A percentile compares a stretch with the other conserved stretches of the same genome.
These are phyloP conservation scores for Hermaeophaga mercurialis DNA, from an alignment of 2,888 invertebrate genomes.

Conservation along the genomic window DNA sequence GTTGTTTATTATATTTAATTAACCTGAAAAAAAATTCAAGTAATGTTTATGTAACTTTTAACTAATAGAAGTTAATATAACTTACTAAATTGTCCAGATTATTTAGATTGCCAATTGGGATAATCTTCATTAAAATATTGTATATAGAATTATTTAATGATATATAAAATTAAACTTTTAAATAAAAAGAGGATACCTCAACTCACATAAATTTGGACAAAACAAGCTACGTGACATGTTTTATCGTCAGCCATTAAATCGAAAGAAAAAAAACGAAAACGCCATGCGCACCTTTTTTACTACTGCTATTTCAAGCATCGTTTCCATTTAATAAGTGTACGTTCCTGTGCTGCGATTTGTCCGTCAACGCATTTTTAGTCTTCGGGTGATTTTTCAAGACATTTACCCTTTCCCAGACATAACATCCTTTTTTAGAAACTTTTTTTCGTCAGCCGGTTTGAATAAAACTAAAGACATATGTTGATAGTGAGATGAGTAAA, in stretches of 20 bases:
- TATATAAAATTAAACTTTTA: too few relatives aligned
- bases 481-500: conserved; percentile 25
- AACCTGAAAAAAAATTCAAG: too few relatives aligned
- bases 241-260: not conserved
- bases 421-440: conserved; percentile 48
- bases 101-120: too few relatives aligned
- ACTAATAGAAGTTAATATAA: too few relatives aligned
- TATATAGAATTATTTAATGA: too few relatives aligned
- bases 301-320: not conserved
- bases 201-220: too few relatives aligned
- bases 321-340: not conserved
- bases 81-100: too few relatives aligned
- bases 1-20: too few relatives aligned
- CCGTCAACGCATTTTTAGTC: conserved; percentile 45
- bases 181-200: too few relatives aligned
- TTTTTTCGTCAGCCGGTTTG: conserved; percentile 34
- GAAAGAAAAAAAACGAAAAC: not conserved
- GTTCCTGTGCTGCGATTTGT: conserved; percentile 39
- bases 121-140: too few relatives aligned
- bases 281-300: not conserved
- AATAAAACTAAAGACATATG: conserved; percentile 37
- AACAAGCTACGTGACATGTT: not conserved
- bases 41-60: too few relatives aligned
- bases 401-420: conserved; percentile 51
- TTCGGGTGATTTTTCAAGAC: conserved; percentile 44